phyloP scores from a whole-genome alignment of 2,888 invertebrate species.

The Criorhina ranunculi region DNA sequence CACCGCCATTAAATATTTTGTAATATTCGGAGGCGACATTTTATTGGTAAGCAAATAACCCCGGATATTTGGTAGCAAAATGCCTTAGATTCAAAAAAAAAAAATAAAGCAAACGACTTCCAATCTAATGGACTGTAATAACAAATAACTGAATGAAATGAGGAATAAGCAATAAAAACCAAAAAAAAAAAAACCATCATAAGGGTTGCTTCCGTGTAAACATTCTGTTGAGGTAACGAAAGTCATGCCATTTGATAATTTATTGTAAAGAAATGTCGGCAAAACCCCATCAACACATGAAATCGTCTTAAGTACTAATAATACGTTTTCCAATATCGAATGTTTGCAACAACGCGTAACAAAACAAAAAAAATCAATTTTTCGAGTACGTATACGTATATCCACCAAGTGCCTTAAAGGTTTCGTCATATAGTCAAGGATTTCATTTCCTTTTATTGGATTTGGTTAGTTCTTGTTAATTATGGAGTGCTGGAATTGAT shows the following conservation, averaged over 20 bases:
- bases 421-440: neutral
- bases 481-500: conserved; percentile 59
- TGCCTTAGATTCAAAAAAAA: conserved; percentile 26
- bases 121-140: conserved; percentile 47
- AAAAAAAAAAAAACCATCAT: conserved; percentile 3
- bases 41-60: conserved; percentile 21
- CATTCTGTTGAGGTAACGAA: conserved; percentile 17
- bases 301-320: conserved; percentile 60
- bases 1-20: conserved; percentile 81
- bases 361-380: conserved; percentile 51
- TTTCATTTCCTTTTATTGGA: conserved; percentile 35
- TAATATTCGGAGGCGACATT: conserved; percentile 79
- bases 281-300: conserved; percentile 36
- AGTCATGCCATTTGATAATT: conserved; percentile 1
- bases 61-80: conserved; percentile 29
- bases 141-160: conserved; percentile 64
- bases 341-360: neutral
- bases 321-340: conserved; percentile 60
- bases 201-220: conserved; percentile 35
- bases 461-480: conserved; percentile 18
- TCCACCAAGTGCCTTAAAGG: neutral
- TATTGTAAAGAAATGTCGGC: conserved; percentile 2
- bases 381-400: neutral
- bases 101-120: conserved; percentile 1
- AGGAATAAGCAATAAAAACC: conserved; percentile 52